Evolutionary conservation across 2,888 invertebrate genomes (phyloP).

Genomic region (Caenorhabditis parvicauda): DNA sequence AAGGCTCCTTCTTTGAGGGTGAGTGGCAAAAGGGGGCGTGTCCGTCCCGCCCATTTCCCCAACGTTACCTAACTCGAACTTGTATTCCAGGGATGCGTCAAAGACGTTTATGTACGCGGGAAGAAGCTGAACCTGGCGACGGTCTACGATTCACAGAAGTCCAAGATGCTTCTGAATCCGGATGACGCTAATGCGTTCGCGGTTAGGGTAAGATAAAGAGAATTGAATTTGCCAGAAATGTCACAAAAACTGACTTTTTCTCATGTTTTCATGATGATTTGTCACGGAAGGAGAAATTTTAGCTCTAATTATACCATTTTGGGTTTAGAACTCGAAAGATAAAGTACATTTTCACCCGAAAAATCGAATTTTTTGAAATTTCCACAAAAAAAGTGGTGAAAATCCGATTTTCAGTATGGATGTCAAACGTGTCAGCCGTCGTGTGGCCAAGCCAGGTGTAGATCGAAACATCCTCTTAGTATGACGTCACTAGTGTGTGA

Average conservation of each 20-base stretch:
- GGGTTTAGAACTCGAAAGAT: too few relatives aligned
- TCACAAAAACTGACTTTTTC: too few relatives aligned
- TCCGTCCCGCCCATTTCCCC: neutral
- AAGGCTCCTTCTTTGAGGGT: conserved; percentile 41
- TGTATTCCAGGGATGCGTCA: conserved; percentile 37
- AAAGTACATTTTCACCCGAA: too few relatives aligned
- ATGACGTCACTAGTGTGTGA: conserved; percentile 26
- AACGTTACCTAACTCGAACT: neutral
- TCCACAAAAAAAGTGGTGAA: too few relatives aligned
- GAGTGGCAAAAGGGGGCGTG: conserved; percentile 5
- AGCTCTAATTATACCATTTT: too few relatives aligned
- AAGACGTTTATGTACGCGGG: conserved; percentile 35
- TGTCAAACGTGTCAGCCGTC: conserved; percentile 22
- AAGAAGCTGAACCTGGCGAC: conserved; percentile 19
- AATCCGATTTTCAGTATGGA: conserved; percentile 12
- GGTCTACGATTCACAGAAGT: conserved; percentile 26
- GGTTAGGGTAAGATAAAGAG: too few relatives aligned
- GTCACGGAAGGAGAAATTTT: too few relatives aligned
- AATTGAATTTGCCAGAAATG: too few relatives aligned
- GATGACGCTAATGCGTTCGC: conserved; percentile 24
- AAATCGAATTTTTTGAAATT: too few relatives aligned
- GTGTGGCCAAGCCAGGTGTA: conserved; percentile 24
- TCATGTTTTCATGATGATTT: too few relatives aligned
- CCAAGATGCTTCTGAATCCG: conserved; percentile 20
- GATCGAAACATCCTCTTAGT: conserved; percentile 14